These are phyloP conservation scores for Trachelus stipa DNA, from an alignment of 2,888 invertebrate genomes.

Conservation along the genomic window DNA sequence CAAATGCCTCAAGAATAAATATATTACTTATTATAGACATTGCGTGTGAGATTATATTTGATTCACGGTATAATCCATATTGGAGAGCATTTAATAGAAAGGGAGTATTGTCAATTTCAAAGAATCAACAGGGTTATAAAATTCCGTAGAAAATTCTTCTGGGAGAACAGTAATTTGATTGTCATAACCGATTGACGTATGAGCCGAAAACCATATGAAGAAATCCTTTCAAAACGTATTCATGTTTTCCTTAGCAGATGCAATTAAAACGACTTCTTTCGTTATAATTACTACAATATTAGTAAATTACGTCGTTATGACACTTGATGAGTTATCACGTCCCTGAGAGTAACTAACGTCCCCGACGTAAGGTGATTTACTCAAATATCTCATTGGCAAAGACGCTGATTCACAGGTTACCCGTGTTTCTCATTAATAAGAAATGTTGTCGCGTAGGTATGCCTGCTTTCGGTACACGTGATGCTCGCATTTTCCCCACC, in stretches of 20 bases:
- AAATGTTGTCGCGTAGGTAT: slow-evolving; percentile 78
- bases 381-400: background rate
- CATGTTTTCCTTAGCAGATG: background rate
- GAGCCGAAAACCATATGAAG: background rate
- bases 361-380: background rate
- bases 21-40: background rate
- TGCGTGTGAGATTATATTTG: background rate
- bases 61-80: background rate
- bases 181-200: background rate
- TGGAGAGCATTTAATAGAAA: background rate
- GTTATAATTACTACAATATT: background rate
- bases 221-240: background rate
- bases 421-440: slow-evolving; percentile 69
- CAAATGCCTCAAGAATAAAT: background rate
- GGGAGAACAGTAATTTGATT: background rate
- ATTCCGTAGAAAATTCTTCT: background rate
- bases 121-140: background rate
- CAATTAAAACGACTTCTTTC: background rate
- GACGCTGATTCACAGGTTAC: background rate
- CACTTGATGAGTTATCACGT: background rate
- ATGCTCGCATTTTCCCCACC: slow-evolving; percentile 86
- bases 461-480: slow-evolving; percentile 78
- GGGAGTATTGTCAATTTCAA: background rate
- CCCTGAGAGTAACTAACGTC: background rate
- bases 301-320: background rate